A percentile compares a stretch with the other conserved stretches of the same genome.
These are phyloP conservation scores for Acomys russatus DNA, from an alignment of 2,797 vertebrate genomes.

Conservation along the genomic window DNA sequence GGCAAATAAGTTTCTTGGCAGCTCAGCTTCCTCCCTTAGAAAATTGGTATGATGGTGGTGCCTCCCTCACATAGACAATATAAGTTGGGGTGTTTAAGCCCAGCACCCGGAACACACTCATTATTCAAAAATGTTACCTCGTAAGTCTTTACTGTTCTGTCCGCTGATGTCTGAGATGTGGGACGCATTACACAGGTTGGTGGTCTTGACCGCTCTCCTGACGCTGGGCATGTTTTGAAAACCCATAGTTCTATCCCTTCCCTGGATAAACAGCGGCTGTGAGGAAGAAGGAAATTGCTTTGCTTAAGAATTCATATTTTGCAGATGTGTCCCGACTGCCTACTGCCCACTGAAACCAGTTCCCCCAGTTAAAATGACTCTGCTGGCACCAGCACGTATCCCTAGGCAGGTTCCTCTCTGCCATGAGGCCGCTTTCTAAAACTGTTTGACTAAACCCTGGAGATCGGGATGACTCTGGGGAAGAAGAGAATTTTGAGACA, in stretches of 20 bases:
- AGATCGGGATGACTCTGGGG: neutral
- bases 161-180: slow-evolving; percentile 2
- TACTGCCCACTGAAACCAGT: slow-evolving; percentile 68
- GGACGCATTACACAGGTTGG: neutral
- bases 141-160: slow-evolving; percentile 7
- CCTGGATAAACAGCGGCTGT: slow-evolving; percentile 64
- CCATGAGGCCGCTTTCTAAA: neutral
- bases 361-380: slow-evolving; percentile 73
- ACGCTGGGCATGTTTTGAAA: slow-evolving; percentile 54
- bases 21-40: slow-evolving; percentile 24
- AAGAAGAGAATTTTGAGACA: slow-evolving; percentile 23
- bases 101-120: neutral
- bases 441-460: neutral
- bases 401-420: slow-evolving; percentile 38
- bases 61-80: slow-evolving; percentile 4
- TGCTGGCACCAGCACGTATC: slow-evolving; percentile 66
- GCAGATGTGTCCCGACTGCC: slow-evolving; percentile 65
- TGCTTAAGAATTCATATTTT: slow-evolving; percentile 74
- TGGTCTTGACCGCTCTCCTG: slow-evolving; percentile 8
- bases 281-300: slow-evolving; percentile 76
- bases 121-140: slow-evolving; percentile 38
- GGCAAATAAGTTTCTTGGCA: slow-evolving; percentile 39
- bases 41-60: neutral
- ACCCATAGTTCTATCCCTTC: slow-evolving; percentile 35
- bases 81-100: neutral